phyloP scores from a whole-genome alignment of 1,140 invertebrate genomes.

The Melitaea cinxia region DNA sequence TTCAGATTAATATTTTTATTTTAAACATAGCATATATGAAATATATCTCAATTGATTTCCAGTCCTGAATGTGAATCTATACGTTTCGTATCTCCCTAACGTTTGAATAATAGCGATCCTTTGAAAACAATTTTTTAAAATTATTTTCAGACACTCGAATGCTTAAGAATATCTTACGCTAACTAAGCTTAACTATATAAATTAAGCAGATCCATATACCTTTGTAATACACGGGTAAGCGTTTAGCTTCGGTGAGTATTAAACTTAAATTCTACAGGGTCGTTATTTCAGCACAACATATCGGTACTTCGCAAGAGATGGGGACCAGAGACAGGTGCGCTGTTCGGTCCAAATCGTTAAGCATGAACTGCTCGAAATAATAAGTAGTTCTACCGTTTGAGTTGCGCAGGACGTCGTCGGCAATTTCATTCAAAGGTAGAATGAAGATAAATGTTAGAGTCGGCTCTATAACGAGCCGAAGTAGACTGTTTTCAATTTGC shows the following conservation, averaged over 20 bases:
- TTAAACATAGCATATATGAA: background rate
- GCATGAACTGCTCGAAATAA: conserved; percentile 73
- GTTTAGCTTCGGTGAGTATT: background rate
- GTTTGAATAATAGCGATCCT: too few species aligned
- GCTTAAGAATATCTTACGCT: background rate
- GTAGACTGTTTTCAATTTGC: conserved; percentile 78
- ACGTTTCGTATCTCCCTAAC: too few species aligned
- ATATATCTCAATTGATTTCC: background rate
- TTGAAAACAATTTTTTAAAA: too few species aligned
- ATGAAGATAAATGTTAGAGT: conserved; percentile 77
- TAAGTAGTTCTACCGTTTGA: conserved; percentile 74
- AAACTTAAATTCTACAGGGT: conserved; percentile 7
- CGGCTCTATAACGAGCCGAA: conserved; percentile 72
- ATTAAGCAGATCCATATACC: background rate
- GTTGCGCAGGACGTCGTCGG: conserved; percentile 74
- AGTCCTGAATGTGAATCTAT: too few species aligned
- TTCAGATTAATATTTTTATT: background rate
- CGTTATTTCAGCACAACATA: conserved; percentile 25
- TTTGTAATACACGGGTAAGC: background rate
- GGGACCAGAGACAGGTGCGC: conserved; percentile 57
- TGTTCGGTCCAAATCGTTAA: conserved; percentile 69
- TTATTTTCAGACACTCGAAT: too few species aligned
- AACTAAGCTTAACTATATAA: background rate
- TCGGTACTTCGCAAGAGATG: conserved; percentile 21
- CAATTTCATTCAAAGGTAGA: conserved; percentile 77